A percentile compares a stretch with the other conserved stretches of the same genome.
Evolutionary conservation across 2,888 invertebrate species (phyloP).

Genomic region (Caenorhabditis japonica): DNA sequence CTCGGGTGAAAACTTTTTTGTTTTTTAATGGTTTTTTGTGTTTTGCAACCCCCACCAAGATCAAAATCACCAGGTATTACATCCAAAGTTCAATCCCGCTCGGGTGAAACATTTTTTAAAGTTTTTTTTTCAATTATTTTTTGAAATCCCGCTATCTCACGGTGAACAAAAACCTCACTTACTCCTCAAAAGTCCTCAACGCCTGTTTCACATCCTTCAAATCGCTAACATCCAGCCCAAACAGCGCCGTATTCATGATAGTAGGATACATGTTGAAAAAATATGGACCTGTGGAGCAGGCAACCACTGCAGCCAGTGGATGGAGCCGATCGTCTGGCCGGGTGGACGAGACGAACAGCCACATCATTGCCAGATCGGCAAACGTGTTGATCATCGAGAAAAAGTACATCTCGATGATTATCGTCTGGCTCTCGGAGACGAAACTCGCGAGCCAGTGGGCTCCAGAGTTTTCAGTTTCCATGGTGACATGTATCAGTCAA

Average conservation of each 20-base stretch:
- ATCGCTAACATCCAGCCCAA: slow-evolving; percentile 16
- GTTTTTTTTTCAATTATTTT: no score
- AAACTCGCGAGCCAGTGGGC: no score
- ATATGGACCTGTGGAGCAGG: slow-evolving; percentile 32
- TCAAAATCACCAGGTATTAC: no score
- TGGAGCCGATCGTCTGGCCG: slow-evolving; percentile 16
- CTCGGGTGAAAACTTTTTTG: no score
- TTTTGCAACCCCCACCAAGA: no score
- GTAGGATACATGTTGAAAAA: slow-evolving; percentile 35
- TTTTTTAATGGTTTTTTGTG: no score
- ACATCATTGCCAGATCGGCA: slow-evolving; percentile 43
- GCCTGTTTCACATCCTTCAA: slow-evolving; percentile 18
- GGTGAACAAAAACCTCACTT: no score
- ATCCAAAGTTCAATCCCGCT: no score
- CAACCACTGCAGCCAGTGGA: slow-evolving; percentile 26
- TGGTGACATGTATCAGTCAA: no score
- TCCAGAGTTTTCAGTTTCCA: slow-evolving; percentile 7
- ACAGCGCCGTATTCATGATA: slow-evolving; percentile 32
- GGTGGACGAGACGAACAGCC: slow-evolving; percentile 19
- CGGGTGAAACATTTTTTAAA: no score
- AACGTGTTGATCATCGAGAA: slow-evolving; percentile 29
- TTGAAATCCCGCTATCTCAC: no score
- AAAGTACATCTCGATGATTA: slow-evolving; percentile 35
- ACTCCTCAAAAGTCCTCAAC: slow-evolving; percentile 16
- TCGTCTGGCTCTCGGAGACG: no score